These are phyloP conservation scores for Bombus picipes DNA, from an alignment of 1,140 invertebrate species.

Conservation along the genomic window DNA sequence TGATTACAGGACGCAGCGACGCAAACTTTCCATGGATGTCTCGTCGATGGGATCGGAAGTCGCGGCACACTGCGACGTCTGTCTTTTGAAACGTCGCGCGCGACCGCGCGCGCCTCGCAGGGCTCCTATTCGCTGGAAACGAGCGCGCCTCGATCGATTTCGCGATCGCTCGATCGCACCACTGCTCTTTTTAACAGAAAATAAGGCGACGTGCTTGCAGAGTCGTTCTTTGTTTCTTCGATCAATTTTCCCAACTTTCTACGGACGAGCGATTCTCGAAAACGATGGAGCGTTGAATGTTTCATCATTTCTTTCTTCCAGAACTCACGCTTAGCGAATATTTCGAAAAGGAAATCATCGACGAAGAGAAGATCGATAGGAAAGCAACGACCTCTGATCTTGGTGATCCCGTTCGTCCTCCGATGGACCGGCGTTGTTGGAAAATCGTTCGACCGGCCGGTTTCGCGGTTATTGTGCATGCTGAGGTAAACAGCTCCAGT, in stretches of 20 bases:
- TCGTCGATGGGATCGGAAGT: slow-evolving; percentile 13
- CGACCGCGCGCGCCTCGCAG: not conserved
- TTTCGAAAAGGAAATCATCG: not conserved
- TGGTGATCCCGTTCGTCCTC: not conserved
- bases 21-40: slow-evolving; percentile 31
- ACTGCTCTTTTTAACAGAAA: not conserved
- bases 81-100: slow-evolving; percentile 27
- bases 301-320: no score
- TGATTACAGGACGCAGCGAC: slow-evolving; percentile 39
- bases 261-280: not conserved
- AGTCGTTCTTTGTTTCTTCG: not conserved
- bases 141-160: not conserved
- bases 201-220: not conserved
- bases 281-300: not conserved
- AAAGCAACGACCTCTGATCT: not conserved
- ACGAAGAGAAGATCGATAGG: not conserved
- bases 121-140: not conserved
- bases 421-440: no score
- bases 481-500: not conserved
- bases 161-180: slow-evolving; percentile 19
- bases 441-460: not conserved
- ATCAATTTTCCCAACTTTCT: not conserved
- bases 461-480: not conserved
- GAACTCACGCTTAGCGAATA: not conserved
- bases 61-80: not conserved